Base-by-base conservation (phyloP, 2,113 vertebrate species). In the Casuarius casuarius region DNA sequence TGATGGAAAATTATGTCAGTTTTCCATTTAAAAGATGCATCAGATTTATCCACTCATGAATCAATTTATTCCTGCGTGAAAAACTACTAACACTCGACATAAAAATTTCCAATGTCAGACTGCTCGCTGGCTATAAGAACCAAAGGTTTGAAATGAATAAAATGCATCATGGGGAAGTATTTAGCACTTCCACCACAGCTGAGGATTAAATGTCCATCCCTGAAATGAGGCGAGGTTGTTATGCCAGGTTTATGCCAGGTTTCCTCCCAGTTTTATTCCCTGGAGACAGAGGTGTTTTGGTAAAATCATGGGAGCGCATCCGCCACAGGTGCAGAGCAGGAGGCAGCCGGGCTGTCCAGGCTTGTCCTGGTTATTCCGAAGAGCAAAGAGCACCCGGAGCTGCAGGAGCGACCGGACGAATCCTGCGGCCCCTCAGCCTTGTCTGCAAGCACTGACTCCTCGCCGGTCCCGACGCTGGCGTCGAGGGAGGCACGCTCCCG, bases 1-100 rank as follows among this genome's bases (percentile, higher is more conserved):
- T 93, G 91, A 92, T 89, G 87, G 97, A 91, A 96, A 96, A 95
- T 44, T 61, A 96, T 81, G 79, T 74, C 91, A 70, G 71, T 80
- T 97, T 97, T 76, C 75, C 84, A 65, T 95, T 84, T 71, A 95
- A 96, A 96, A 97, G 91, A 77, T 65, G 81, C 91, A 76, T 87
- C 82, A 61, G 44, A 67, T 84, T 91, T 92, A 87, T 73, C 83
- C 83, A 35, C 54, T 59, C 73, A 84, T 77, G 78, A 85, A 90
- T 90, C 92, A 85, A 73, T 96, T 75, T 90, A 51, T 38, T 82
- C 28, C 20, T 54, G 67, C 89, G 70, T 77, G 84, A 85, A 92
- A 92, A 89, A 49, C 63, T 22, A 48, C 89, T 63, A 73, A 84
- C 23, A 40, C 56, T 58, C 19, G 42, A 25, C 54, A 73, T 52